Base-by-base conservation (phyloP, 2,113 vertebrate species). In the Corvus hawaiiensis region DNA sequence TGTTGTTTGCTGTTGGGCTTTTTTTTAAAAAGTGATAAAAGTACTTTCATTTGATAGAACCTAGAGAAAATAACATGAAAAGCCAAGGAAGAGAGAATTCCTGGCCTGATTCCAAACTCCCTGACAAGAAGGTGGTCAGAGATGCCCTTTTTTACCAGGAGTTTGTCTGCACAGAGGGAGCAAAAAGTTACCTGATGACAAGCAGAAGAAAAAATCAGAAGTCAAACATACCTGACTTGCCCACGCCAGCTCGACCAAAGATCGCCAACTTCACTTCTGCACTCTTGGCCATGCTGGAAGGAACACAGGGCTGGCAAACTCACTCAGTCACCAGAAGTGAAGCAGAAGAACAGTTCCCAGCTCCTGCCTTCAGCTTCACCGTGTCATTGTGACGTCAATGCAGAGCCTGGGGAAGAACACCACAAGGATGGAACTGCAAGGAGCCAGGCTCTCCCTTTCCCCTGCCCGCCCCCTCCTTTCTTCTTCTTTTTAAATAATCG, bases 241-340 rank as follows among this genome's bases (percentile, higher is more conserved):
- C 99, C 79, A 99, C 99, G 1, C 99, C 99, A 8, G 99, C 99
- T 97, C 98, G 98, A 51, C 99, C 99, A 54, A 99, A 99, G 91
- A 99, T 98, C 0, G 99, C 99, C 95, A 99, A 68, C 93, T 99
- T 99, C 96, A 99, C 99, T 96, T 99, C 99, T 11, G 99, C 97
- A 4, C 98, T 99, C 94, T 99, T 99, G 66, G 99, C 99, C 99
- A 99, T 99, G 94, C 66, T 81, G 95, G 56, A 20, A 83, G 39
- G 41, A 55, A 43, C 0, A 2, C 55, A 44, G 41, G 1, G 56
- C 37, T 7, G 21, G 93, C 64, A 74, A 77, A 77, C 67, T 91
- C 91, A 35, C 80, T 76, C 67, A 13, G 1, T 66, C 51, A 44
- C 33, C 85, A 77, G 39, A 76, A 86, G 51, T 54, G 88, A 67